Percentiles rank a stretch among this genome's conserved stretches.
Conservation (phyloP, 2,888 invertebrate genomes). For the Dastarcus helophoroides region DNA sequence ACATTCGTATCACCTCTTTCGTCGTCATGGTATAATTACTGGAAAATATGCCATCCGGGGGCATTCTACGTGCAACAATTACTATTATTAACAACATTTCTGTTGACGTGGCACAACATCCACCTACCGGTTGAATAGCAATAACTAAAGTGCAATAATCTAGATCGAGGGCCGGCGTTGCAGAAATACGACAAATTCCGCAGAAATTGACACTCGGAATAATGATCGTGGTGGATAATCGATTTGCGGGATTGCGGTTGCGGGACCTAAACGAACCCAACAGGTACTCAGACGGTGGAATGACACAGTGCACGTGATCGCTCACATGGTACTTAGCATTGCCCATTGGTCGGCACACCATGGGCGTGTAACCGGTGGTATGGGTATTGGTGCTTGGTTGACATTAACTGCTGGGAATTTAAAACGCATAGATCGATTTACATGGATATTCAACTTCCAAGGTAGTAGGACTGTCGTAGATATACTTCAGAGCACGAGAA, state of each 20-base stretch:
- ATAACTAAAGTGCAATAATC: conserved; percentile 4
- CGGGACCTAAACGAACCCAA: conserved; percentile 5
- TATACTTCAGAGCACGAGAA: no score
- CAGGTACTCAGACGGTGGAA: conserved; percentile 15
- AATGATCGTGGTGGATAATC: conserved; percentile 23
- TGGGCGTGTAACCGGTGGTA: conserved; percentile 21
- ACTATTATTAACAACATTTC: background rate
- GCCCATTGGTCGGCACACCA: conserved; percentile 20
- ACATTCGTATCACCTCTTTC: no score
- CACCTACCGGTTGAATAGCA: conserved; percentile 5
- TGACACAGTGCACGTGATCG: conserved; percentile 21
- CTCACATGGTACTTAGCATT: conserved; percentile 19
- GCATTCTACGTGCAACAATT: no score
- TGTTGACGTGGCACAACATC: background rate
- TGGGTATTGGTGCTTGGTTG: conserved; percentile 22
- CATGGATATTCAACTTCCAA: no score
- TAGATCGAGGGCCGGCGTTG: conserved; percentile 2
- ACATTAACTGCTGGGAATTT: conserved; percentile 20
- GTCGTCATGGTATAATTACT: no score
- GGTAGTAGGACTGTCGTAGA: no score
- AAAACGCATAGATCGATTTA: conserved; percentile 13
- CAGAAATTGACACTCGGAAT: conserved; percentile 12
- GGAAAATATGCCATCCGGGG: no score
- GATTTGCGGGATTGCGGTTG: conserved; percentile 15
- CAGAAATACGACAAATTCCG: conserved; percentile 10